These are phyloP conservation scores for Ovis canadensis DNA, from an alignment of 2,113 vertebrate genomes.

Conservation along the genomic window DNA sequence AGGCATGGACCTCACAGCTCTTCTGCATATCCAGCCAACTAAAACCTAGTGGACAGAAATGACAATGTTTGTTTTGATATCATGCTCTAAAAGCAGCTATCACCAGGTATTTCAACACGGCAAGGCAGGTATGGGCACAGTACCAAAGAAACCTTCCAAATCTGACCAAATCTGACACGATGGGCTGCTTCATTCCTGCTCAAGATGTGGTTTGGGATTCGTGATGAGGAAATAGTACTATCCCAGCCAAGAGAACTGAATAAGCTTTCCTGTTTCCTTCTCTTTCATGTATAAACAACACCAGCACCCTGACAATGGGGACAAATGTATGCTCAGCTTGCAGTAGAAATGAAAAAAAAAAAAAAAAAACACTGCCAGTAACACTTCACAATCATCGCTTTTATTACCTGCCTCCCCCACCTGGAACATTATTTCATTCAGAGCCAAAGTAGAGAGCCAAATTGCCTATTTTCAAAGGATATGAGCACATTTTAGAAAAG, in stretches of 20 bases:
- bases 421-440: constrained; percentile 72
- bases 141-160: background rate
- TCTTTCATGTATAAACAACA: constrained; percentile 67
- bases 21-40: background rate
- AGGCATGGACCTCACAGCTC: background rate
- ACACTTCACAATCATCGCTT: constrained; percentile 73
- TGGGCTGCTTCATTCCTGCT: background rate
- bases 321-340: constrained; percentile 60
- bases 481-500: constrained; percentile 70
- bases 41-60: background rate
- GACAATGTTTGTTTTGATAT: background rate
- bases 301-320: constrained; percentile 58
- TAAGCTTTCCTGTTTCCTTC: constrained; percentile 34
- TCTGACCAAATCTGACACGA: background rate
- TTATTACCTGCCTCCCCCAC: constrained; percentile 70
- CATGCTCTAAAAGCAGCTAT: background rate
- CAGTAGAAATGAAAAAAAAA: constrained; percentile 71
- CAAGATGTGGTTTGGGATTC: constrained; percentile 41
- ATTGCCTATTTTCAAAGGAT: constrained; percentile 75
- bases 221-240: constrained; percentile 46
- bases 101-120: background rate
- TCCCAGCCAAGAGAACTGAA: constrained; percentile 46
- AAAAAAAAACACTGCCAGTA: constrained; percentile 67
- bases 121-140: background rate
- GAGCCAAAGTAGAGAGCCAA: constrained; percentile 72